A percentile compares a stretch with the other conserved stretches of the same genome.
Conservation (phyloP, 2,888 invertebrate species). For the Prenolepis imparis region DNA sequence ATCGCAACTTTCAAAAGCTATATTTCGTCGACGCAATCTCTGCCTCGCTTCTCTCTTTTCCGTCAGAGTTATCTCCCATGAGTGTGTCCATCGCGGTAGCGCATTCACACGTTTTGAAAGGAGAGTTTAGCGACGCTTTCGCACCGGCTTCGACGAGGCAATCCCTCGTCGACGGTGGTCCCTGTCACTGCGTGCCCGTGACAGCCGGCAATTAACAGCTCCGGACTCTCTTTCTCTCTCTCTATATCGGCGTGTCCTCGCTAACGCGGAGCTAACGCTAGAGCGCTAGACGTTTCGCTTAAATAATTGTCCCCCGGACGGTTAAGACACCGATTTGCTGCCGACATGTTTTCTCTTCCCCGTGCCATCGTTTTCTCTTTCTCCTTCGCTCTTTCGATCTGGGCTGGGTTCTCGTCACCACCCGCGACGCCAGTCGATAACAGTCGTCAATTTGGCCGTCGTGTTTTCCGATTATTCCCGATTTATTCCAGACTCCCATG, state of each 20-base stretch:
- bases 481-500: conserved; percentile 70
- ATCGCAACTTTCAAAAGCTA: neutral
- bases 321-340: conserved; percentile 84
- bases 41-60: neutral
- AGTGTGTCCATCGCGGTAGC: conserved; percentile 46
- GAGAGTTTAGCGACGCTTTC: conserved; percentile 64
- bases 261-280: conserved; percentile 59
- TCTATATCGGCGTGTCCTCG: conserved; percentile 42
- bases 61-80: conserved; percentile 24
- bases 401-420: conserved; percentile 57
- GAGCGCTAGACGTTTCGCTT: conserved; percentile 79
- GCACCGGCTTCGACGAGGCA: conserved; percentile 69
- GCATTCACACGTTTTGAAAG: conserved; percentile 67
- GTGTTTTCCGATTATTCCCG: conserved; percentile 82
- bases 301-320: conserved; percentile 84
- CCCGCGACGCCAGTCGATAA: conserved; percentile 79
- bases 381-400: conserved; percentile 70
- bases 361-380: conserved; percentile 65
- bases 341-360: conserved; percentile 59
- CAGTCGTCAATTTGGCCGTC: conserved; percentile 79
- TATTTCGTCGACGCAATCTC: neutral
- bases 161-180: conserved; percentile 72
- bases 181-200: conserved; percentile 83
- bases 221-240: conserved; percentile 79
- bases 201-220: conserved; percentile 86